Base-by-base conservation (phyloP, 2,797 vertebrate genomes). In the Poecilia gillii region DNA sequence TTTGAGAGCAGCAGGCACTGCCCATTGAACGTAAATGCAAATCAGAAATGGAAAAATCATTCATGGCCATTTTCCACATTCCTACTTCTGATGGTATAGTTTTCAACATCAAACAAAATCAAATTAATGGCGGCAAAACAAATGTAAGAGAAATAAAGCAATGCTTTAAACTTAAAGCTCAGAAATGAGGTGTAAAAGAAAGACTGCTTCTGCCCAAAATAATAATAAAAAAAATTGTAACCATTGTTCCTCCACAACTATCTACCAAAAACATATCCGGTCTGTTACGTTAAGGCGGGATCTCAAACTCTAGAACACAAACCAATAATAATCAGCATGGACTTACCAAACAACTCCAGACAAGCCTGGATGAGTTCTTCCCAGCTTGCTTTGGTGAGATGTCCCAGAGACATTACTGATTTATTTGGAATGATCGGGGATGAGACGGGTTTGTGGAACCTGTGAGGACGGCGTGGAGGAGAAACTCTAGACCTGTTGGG, bases 331-430 rank as follows among this genome's bases (percentile, higher is more conserved):
- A 31, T 82, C 78, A 47, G 64, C 41, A 1, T 57, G 59, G 80
- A 97, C 98, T 98, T 94, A 99, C 98, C 98, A 33, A 99, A 99
- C 79, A 94, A 96, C 73, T 98, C 97, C 92, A 99, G 94, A 82
- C 98, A 98, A 88, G 96, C 95, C 88, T 98, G 97, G 88, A 99
- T 96, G 81, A 99, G 96, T 85, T 98, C 97, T 88, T 99, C 97
- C 95, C 98, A 95, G 93, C 95, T 98, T 70, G 96, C 97, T 87
- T 98, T 99, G 90, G 96, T 94, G 59, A 98, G 93, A 80, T 96
- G 96, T 79, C 98, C 98, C 91, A 97, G 85, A 0, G 97, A 93
- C 94, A 97, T 96, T 92, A 95, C 96, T 75, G 95, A 87, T 86
- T 93, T 96, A 75, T 93, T 92, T 4, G 95, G 94, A 86, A 93